phyloP scores from a whole-genome alignment of 1,140 invertebrate genomes.

The Caenorhabditis remanei region DNA sequence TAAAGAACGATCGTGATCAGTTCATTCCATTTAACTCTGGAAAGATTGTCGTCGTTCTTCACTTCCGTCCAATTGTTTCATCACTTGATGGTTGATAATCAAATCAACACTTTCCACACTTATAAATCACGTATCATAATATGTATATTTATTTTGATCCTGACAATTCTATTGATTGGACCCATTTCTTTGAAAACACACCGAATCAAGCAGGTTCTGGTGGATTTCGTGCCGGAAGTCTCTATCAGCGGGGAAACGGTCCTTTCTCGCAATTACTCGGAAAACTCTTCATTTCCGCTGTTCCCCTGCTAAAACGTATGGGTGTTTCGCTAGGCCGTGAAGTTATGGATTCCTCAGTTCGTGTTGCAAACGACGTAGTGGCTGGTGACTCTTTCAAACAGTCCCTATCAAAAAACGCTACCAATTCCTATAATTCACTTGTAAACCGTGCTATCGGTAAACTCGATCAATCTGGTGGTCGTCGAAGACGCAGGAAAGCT shows the following conservation, averaged over 20 bases:
- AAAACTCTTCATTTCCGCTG: too few relatives aligned
- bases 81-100: background rate
- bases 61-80: background rate
- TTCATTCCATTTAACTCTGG: constrained; percentile 22
- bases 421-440: constrained; percentile 6
- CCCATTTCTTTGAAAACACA: background rate
- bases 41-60: background rate
- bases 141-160: constrained; percentile 17
- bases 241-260: too few relatives aligned
- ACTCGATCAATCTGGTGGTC: background rate
- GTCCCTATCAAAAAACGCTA: background rate
- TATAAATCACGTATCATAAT: background rate
- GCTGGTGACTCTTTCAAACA: constrained; percentile 10
- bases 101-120: background rate
- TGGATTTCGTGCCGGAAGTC: too few relatives aligned
- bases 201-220: too few relatives aligned
- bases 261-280: too few relatives aligned
- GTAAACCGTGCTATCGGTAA: background rate
- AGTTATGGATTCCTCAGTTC: background rate
- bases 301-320: background rate
- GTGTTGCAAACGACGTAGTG: constrained; percentile 17
- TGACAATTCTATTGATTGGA: constrained; percentile 15
- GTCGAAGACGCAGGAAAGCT: background rate
- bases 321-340: constrained; percentile 2
- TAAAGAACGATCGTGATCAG: constrained; percentile 2